Percentiles rank a stretch among this genome's conserved stretches.
These are phyloP conservation scores for Willowsia nigromaculata DNA, from an alignment of 2,888 invertebrate genomes.

Conservation along the genomic window DNA sequence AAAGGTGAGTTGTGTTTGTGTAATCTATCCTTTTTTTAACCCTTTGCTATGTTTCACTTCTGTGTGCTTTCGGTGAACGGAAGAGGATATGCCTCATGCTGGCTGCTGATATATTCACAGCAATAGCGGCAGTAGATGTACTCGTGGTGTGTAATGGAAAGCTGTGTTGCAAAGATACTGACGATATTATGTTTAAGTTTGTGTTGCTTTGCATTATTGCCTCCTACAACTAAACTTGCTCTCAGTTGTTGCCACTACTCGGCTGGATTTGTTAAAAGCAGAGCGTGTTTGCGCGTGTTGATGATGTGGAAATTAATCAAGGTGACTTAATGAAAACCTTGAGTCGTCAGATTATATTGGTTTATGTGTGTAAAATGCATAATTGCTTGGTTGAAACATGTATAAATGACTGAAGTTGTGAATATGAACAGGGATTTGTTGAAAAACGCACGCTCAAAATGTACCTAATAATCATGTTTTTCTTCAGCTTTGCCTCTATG, in stretches of 20 bases:
- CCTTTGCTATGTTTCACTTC: slow-evolving; percentile 35
- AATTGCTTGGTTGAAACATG: slow-evolving; percentile 61
- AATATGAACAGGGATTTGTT: slow-evolving; percentile 11
- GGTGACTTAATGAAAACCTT: slow-evolving; percentile 73
- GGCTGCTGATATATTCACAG: slow-evolving; percentile 45
- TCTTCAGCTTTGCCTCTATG: background rate
- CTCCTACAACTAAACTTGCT: background rate
- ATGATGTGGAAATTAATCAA: slow-evolving; percentile 74
- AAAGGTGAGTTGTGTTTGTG: slow-evolving; percentile 21
- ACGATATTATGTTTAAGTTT: background rate
- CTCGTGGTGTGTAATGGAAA: background rate
- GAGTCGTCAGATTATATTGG: slow-evolving; percentile 66
- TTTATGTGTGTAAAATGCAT: slow-evolving; percentile 55
- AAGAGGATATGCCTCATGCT: slow-evolving; percentile 73
- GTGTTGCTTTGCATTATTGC: background rate
- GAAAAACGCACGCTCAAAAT: background rate
- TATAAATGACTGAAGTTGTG: slow-evolving; percentile 19
- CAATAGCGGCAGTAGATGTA: background rate
- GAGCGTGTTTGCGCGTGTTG: slow-evolving; percentile 70
- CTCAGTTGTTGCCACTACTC: background rate
- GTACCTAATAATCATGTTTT: background rate
- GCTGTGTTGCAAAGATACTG: background rate
- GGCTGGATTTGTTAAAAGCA: slow-evolving; percentile 32
- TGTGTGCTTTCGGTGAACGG: slow-evolving; percentile 64
- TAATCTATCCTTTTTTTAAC: slow-evolving; percentile 23